Conservation (phyloP, 2,113 vertebrate genomes). For the Turdus rufiventris region DNA sequence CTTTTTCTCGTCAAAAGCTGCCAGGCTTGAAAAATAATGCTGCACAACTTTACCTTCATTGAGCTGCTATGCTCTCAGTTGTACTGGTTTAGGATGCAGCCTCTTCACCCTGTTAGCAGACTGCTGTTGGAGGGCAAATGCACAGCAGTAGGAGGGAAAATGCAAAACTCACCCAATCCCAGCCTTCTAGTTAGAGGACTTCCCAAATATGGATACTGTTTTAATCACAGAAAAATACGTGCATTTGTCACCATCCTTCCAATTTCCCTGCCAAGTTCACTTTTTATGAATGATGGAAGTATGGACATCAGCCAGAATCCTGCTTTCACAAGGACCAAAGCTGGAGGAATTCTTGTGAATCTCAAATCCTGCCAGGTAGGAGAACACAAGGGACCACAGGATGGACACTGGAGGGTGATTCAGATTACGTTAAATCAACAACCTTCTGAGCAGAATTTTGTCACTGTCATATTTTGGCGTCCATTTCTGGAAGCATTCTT, state of each 20-base stretch:
- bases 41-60: not conserved
- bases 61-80: not conserved
- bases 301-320: not conserved
- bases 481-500: not conserved
- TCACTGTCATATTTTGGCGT: not conserved
- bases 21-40: slow-evolving; percentile 3
- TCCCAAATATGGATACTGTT: not conserved
- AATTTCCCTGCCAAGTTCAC: not conserved
- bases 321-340: not conserved
- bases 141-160: not conserved
- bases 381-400: not conserved
- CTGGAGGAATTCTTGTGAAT: not conserved
- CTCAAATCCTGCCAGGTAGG: not conserved
- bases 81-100: not conserved
- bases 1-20: not conserved
- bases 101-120: not conserved
- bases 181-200: not conserved
- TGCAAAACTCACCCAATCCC: not conserved
- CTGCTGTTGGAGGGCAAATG: not conserved
- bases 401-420: not conserved
- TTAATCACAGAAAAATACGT: not conserved
- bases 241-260: not conserved
- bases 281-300: not conserved
- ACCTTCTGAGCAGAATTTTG: not conserved
- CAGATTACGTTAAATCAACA: not conserved